Percentiles rank a stretch among this genome's conserved stretches.
Conservation (phyloP, 1,140 invertebrate genomes). For the Anthonomus grandis region DNA sequence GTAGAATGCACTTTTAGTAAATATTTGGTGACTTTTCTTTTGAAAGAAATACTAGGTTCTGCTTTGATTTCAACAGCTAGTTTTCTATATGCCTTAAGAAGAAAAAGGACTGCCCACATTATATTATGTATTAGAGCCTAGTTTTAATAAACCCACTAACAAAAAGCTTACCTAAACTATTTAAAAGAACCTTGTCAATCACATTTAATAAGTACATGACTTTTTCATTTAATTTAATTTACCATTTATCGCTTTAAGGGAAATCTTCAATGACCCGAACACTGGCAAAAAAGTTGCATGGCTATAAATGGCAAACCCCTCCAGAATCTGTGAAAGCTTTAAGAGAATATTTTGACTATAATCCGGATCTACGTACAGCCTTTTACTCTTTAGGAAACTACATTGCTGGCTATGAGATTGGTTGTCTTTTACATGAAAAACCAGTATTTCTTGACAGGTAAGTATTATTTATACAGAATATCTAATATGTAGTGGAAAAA, state of each 20-base stretch:
- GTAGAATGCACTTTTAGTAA: no score
- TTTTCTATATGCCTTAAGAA: no score
- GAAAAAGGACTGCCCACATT: no score
- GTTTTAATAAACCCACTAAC: no score
- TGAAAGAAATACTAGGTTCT: no score
- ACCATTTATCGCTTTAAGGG: conserved; percentile 29
- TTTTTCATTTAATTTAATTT: background rate
- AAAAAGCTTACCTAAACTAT: no score
- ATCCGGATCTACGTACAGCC: conserved; percentile 31
- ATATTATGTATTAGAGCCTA: no score
- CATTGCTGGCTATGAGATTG: conserved; percentile 41
- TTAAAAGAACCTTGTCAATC: background rate
- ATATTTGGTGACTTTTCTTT: no score
- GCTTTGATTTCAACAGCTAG: no score
- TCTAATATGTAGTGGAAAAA: no score
- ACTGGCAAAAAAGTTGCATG: conserved; percentile 34
- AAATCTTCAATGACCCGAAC: conserved; percentile 36
- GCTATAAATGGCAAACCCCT: conserved; percentile 34
- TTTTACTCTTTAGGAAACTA: conserved; percentile 47
- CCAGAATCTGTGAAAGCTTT: conserved; percentile 33
- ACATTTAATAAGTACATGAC: background rate
- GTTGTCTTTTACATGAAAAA: conserved; percentile 24
- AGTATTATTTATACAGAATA: no score
- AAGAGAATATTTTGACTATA: conserved; percentile 36
- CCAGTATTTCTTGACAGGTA: conserved; percentile 45